Conservation (phyloP, 2,888 invertebrate genomes). For the Ophioninae sp. region DNA sequence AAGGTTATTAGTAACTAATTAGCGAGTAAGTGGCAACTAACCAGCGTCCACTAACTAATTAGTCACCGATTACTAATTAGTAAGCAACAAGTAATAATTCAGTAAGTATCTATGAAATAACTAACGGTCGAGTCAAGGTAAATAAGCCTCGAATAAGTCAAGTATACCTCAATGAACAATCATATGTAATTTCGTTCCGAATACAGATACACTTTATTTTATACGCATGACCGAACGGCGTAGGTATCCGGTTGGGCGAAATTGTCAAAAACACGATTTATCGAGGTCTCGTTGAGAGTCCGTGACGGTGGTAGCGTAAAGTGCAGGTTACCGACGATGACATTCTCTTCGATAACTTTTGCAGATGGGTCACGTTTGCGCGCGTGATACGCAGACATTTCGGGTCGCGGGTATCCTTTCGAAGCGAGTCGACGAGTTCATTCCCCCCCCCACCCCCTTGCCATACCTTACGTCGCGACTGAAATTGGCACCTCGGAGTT, state of each 20-base stretch:
- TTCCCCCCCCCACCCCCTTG: neutral
- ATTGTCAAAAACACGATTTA: neutral
- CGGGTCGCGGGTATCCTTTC: neutral
- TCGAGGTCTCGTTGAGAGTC: conserved; percentile 26
- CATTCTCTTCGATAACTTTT: conserved; percentile 24
- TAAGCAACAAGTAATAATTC: no score
- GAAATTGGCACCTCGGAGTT: conserved; percentile 49
- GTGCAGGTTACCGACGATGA: neutral
- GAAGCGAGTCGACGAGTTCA: neutral
- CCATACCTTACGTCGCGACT: neutral
- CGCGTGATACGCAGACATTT: conserved; percentile 7
- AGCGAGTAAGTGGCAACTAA: no score
- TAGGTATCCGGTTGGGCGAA: neutral
- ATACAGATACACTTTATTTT: neutral
- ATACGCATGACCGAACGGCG: neutral
- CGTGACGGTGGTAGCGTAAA: conserved; percentile 5
- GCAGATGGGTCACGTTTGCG: conserved; percentile 1
- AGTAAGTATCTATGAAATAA: no score
- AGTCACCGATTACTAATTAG: no score
- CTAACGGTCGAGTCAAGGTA: no score
- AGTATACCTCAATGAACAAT: no score
- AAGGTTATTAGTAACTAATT: no score
- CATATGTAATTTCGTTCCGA: neutral
- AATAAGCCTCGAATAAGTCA: no score
- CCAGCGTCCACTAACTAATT: no score